Conservation (phyloP, 2,797 vertebrate species). For the Aselliscus stoliczkanus region DNA sequence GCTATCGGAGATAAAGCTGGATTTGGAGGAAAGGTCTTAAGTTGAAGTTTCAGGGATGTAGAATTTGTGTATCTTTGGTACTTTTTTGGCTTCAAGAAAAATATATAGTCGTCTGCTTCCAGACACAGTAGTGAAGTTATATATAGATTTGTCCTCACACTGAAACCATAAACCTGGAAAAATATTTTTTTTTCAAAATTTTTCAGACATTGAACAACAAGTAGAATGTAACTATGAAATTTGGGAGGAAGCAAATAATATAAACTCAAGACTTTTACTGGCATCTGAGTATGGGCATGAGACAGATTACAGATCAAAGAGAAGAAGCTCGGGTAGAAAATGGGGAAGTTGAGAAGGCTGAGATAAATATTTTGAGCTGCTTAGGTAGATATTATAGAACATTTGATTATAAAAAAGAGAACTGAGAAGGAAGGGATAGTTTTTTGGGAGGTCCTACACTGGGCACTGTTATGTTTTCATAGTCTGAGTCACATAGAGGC, state of each 20-base stretch:
- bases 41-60: neutral
- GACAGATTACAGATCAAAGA: neutral
- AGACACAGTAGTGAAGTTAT: neutral
- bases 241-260: neutral
- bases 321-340: accelerated
- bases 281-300: neutral
- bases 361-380: neutral
- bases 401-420: neutral
- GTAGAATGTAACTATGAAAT: neutral
- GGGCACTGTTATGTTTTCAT: neutral
- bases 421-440: neutral
- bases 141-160: neutral
- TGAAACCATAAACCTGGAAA: neutral
- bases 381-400: neutral
- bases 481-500: neutral
- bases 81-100: no score
- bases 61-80: neutral
- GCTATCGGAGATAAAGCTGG: neutral
- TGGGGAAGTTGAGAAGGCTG: accelerated
- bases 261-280: neutral
- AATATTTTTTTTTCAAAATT: no score
- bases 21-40: neutral
- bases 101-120: no score
- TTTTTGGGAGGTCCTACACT: neutral
- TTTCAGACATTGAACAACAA: neutral